Evolutionary conservation across 2,113 vertebrate species (phyloP), one percentile per base, ranked within the genome.

Genomic region (Chaetodon trifascialis): DNA sequence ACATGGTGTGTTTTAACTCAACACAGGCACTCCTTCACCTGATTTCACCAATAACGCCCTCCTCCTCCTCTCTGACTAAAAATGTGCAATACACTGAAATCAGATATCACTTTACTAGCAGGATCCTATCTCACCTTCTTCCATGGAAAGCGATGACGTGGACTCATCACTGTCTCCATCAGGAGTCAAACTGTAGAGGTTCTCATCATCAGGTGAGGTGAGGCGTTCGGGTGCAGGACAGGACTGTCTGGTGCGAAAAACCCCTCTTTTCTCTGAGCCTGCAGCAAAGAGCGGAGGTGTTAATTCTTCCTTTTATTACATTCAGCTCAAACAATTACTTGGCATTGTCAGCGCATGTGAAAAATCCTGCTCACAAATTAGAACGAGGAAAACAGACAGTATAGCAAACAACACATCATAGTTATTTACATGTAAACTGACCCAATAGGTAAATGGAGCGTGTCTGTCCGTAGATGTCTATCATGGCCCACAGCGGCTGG

Each of bases 401-500:
- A 25, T 15, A 44, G 9, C 11, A 40, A 60, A 42, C 21, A 36
- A 6, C 4, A 40, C 5, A 7, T 51, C 14, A 8, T 79, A 19
- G 63, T 54, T 40, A 17, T 52, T 9, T 7, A 9, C 11, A 4
- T 16, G 40, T 73, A 17, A 68, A 89, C 95, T 90, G 78, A 97
- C 96, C 94, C 1, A 96, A 82, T 4, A 98, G 87, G 25, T 90
- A 69, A 56, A 98, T 74, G 10, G 94, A 87, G 42, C 89, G 84
- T 0, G 97, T 96, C 82, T 95, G 95, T 12, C 97, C 97, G 0
- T 97, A 97, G 49, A 97, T 54, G 30, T 98, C 97, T 25, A 97
- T 88, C 84, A 98, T 90, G 0, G 94, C 96, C 97, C 97, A 98
- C 56, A 97, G 92, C 0, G 94, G 95, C 19, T 30, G 36, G 0